These are phyloP conservation scores for Channa maculata DNA, from an alignment of 2,113 vertebrate genomes.

Conservation along the genomic window DNA sequence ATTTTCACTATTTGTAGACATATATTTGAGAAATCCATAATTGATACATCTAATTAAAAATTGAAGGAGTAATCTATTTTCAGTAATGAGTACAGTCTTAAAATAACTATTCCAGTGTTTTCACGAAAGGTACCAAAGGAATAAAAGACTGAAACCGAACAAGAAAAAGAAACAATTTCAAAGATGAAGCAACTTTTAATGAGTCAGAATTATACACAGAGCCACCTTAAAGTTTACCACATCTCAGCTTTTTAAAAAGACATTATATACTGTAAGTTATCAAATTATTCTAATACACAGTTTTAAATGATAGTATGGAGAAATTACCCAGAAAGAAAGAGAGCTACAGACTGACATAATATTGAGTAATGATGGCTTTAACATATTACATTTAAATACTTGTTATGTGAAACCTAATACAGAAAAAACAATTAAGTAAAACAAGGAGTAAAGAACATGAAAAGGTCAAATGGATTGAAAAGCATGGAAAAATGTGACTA, in stretches of 20 bases:
- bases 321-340: conserved; percentile 30
- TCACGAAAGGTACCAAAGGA: background rate
- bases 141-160: background rate
- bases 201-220: conserved; percentile 59
- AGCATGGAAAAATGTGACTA: background rate
- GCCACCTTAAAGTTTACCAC: conserved; percentile 54
- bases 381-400: conserved; percentile 51
- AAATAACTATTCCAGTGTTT: background rate
- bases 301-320: conserved; percentile 52
- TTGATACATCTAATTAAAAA: too few species aligned
- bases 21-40: too few species aligned
- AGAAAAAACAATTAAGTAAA: conserved; percentile 16
- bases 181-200: conserved; percentile 70
- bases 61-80: background rate
- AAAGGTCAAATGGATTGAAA: conserved; percentile 2
- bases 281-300: conserved; percentile 60
- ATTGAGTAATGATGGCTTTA: conserved; percentile 57
- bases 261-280: conserved; percentile 42
- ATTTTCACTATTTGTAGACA: too few species aligned
- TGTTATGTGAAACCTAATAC: conserved; percentile 47
- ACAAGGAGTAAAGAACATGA: background rate
- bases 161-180: conserved; percentile 17
- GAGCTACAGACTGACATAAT: conserved; percentile 21
- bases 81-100: background rate
- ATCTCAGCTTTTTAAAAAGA: conserved; percentile 63